Base-by-base conservation (phyloP, 2,888 invertebrate genomes). In the Galeruca laticollis region DNA sequence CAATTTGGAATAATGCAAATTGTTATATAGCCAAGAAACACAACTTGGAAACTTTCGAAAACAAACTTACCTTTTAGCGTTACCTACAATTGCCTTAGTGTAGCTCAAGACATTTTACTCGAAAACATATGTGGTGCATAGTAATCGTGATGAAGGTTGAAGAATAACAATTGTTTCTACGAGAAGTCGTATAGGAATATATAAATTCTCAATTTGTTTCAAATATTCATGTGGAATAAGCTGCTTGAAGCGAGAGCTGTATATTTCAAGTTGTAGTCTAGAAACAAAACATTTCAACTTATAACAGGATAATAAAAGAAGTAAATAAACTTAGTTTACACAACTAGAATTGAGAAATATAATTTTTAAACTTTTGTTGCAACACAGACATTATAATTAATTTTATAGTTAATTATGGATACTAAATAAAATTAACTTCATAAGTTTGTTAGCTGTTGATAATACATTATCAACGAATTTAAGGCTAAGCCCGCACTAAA, bases 1-100 rank as follows among this genome's bases (percentile, higher is more conserved):
- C n/a, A 47, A 15, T 47, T 47, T 47, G 15, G 47, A 51, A 62
- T 49, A 35, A 51, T 62, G 62, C 51, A 62, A 51, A 62, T 62
- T 62, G 10, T 20, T 52, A 21, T 51, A 51, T 15, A 35, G 31
- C 18, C 18, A 4, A 51, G 35, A 52, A 51, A 52, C 33, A 33
- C 62, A 62, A 51, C 51, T 62, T 51, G 33, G 51, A 26, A 62
- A 62, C 62, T 62, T 52, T 35, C 31, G 8, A 51, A 62, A 62
- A 62, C 62, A 62, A 62, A 47, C 49, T 61, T 49, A 61, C 49
- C 61, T 49, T 11, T 18, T 31, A 49, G 20, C 52, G 21, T 31
- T 62, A 37, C 62, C 15, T 15, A 61, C 26, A 21, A 60, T 47
- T 47, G 35, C 31, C 10, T 60, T 11, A 49, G 47, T 15, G 26